Percentiles rank a stretch among this genome's conserved stretches.
These are phyloP conservation scores for Morinoia aosen DNA, from an alignment of 2,888 invertebrate genomes.

Conservation along the genomic window DNA sequence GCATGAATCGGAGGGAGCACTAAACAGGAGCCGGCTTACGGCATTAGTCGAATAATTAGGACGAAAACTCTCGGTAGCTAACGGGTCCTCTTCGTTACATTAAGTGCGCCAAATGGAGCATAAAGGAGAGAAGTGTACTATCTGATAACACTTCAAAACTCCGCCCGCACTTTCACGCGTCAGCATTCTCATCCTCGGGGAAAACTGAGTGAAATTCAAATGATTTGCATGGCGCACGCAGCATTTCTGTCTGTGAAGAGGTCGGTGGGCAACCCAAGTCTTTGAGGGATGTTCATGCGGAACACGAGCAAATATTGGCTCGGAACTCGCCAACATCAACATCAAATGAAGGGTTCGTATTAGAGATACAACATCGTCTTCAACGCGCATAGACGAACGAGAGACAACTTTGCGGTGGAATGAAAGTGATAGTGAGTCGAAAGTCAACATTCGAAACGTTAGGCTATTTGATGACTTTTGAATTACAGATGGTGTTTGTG, in stretches of 20 bases:
- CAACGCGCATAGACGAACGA: not conserved
- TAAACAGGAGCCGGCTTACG: conserved; percentile 24
- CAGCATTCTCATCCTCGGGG: not conserved
- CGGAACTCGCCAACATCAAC: conserved; percentile 13
- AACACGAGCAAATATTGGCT: conserved; percentile 7
- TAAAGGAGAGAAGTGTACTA: conserved; percentile 30
- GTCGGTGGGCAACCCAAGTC: not conserved
- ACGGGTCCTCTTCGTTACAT: conserved; percentile 18
- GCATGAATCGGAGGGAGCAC: conserved; percentile 31
- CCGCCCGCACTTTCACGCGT: conserved; percentile 26
- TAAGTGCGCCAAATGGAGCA: conserved; percentile 14
- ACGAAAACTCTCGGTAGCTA: conserved; percentile 25
- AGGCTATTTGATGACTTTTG: not conserved
- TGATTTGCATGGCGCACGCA: conserved; percentile 11
- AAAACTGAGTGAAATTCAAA: not conserved
- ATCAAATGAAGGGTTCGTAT: conserved; percentile 12
- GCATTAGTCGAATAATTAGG: conserved; percentile 48
- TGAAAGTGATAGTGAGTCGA: not conserved
- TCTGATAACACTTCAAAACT: conserved; percentile 18
- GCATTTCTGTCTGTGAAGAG: conserved; percentile 1
- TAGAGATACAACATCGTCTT: conserved; percentile 3
- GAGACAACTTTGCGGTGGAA: conserved; percentile 4
- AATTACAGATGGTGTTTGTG: not conserved
- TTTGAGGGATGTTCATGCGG: conserved; percentile 17
- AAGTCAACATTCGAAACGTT: not conserved